phyloP scores from a whole-genome alignment of 2,113 vertebrate species.

The Callaeas wilsoni region DNA sequence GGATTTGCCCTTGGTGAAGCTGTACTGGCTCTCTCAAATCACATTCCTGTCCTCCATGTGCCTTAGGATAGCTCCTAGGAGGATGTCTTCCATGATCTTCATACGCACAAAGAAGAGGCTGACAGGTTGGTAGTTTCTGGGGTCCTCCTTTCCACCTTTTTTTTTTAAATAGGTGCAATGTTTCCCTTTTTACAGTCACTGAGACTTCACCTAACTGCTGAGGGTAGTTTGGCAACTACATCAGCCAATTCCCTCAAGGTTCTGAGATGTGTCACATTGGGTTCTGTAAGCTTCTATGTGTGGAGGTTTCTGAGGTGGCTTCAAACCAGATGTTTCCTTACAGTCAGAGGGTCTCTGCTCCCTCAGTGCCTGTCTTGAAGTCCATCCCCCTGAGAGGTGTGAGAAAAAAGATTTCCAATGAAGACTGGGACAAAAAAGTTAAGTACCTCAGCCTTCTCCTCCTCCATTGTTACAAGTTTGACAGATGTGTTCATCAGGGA shows the following conservation, averaged over 20 bases:
- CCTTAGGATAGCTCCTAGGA: background rate
- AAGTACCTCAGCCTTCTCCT: background rate
- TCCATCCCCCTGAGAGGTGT: background rate
- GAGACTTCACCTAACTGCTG: background rate
- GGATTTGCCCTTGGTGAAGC: background rate
- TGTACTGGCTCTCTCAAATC: accelerated
- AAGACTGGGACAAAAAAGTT: background rate
- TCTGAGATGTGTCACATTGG: background rate
- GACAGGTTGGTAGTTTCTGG: background rate
- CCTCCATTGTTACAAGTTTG: background rate
- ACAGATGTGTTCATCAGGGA: accelerated
- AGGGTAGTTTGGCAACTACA: background rate
- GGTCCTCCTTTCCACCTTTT: background rate
- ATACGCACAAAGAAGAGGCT: background rate
- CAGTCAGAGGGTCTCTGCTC: background rate
- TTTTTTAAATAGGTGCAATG: background rate
- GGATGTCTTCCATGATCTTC: background rate
- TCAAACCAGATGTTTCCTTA: background rate
- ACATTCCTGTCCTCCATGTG: background rate
- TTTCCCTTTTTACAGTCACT: background rate
- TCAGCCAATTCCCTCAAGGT: background rate
- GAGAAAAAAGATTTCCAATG: background rate
- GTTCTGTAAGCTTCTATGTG: background rate
- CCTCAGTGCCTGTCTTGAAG: background rate
- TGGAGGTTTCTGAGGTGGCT: background rate